Evolutionary conservation across 2,888 invertebrate genomes (phyloP).

Genomic region (Eupithecia vulgata): DNA sequence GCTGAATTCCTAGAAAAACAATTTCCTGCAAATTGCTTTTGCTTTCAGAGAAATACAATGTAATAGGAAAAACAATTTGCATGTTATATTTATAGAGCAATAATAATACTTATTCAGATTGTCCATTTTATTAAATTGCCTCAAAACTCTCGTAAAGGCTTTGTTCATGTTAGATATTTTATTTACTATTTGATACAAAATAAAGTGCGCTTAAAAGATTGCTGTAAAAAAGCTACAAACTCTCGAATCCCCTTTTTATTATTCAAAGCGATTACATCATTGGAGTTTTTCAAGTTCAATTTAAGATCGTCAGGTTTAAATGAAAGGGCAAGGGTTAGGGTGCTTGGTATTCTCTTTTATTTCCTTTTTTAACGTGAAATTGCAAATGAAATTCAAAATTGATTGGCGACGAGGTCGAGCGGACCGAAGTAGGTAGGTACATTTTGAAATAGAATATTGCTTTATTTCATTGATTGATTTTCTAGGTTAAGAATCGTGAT

Average conservation of each 20-base stretch:
- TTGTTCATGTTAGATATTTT: conserved; percentile 28
- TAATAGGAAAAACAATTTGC: not conserved
- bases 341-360: conserved; percentile 28
- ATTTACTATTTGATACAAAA: conserved; percentile 28
- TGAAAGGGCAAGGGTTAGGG: conserved; percentile 43
- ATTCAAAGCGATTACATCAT: conserved; percentile 45
- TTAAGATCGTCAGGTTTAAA: conserved; percentile 45
- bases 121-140: conserved; percentile 25
- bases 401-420: conserved; percentile 12
- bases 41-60: not conserved
- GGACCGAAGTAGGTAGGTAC: not conserved
- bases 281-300: conserved; percentile 47
- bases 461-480: not conserved
- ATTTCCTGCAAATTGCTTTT: not conserved
- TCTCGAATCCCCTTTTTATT: conserved; percentile 36
- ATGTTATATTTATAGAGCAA: not conserved
- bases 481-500: not conserved
- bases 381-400: conserved; percentile 29
- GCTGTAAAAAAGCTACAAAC: conserved; percentile 25
- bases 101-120: not conserved
- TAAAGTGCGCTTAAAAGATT: conserved; percentile 25
- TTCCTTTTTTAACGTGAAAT: conserved; percentile 30
- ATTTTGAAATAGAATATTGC: not conserved
- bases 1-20: conserved; percentile 11
- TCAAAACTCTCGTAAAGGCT: conserved; percentile 26